Evolutionary conservation across 1,140 invertebrate genomes (phyloP).

Genomic region (Trypoxylus dichotomus): DNA sequence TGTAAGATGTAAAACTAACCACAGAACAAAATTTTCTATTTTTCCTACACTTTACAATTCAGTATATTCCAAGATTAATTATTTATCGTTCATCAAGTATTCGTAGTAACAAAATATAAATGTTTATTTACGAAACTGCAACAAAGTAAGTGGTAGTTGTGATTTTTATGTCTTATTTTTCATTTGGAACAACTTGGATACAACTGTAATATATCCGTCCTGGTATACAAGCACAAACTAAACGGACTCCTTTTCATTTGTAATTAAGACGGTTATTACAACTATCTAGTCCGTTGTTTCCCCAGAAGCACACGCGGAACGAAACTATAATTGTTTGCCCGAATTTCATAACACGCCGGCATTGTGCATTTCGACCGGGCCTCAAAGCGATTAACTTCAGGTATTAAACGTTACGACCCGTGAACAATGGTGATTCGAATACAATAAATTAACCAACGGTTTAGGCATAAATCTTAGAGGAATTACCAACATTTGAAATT

Average conservation of each 20-base stretch:
- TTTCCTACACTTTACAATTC: too few relatives aligned
- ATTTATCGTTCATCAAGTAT: too few relatives aligned
- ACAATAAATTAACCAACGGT: conserved; percentile 1
- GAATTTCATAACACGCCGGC: background rate
- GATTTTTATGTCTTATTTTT: too few relatives aligned
- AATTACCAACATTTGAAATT: conserved; percentile 9
- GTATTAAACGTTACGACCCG: conserved; percentile 6
- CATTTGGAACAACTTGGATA: too few relatives aligned
- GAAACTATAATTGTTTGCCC: background rate
- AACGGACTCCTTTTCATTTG: background rate
- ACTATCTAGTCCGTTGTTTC: background rate
- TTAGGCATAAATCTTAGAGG: conserved; percentile 8
- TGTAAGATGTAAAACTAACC: too few relatives aligned
- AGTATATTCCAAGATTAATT: too few relatives aligned
- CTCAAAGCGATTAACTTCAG: background rate
- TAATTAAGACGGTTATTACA: background rate
- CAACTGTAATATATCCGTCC: too few relatives aligned
- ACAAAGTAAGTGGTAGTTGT: too few relatives aligned
- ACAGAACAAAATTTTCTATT: too few relatives aligned
- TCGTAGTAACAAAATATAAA: too few relatives aligned
- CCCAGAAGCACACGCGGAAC: background rate
- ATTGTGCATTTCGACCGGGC: background rate
- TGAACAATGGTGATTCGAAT: background rate
- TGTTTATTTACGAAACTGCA: too few relatives aligned
- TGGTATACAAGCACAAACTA: too few relatives aligned